Evolutionary conservation across 1,140 invertebrate genomes (phyloP).

Genomic region (Drosophila mayri): DNA sequence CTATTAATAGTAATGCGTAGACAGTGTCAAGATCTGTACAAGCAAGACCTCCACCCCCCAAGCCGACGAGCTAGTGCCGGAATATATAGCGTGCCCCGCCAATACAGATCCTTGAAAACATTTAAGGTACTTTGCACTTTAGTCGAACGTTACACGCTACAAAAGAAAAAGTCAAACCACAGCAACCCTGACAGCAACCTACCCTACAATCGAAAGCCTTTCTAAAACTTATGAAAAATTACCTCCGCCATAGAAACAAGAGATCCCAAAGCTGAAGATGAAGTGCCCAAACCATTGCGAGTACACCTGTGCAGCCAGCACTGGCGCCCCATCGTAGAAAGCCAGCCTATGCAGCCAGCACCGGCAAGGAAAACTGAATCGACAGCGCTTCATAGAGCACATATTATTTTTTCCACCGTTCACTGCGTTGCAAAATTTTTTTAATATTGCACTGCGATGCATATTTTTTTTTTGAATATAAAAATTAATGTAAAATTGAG

Average conservation of each 20-base stretch:
- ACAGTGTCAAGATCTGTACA: no score
- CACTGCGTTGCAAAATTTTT: constrained; percentile 1
- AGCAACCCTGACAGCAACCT: constrained; percentile 3
- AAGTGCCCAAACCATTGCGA: constrained; percentile 11
- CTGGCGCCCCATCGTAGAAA: not conserved
- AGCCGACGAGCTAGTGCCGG: no score
- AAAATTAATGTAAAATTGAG: not conserved
- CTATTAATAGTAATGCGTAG: no score
- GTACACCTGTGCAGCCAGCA: constrained; percentile 21
- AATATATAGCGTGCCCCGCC: no score
- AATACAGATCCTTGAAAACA: no score
- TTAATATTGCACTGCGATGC: constrained; percentile 1
- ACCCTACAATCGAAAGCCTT: not conserved
- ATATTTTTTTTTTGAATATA: constrained; percentile 3
- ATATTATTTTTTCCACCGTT: not conserved
- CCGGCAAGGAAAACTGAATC: not conserved
- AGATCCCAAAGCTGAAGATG: not conserved
- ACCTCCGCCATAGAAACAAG: not conserved
- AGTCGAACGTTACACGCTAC: no score
- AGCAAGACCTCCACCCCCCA: no score
- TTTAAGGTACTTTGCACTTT: no score
- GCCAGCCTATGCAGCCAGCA: constrained; percentile 10
- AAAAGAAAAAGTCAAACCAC: not conserved
- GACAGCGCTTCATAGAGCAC: not conserved
- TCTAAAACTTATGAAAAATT: not conserved